Conservation (phyloP, 2,113 vertebrate genomes). For the Lophura nycthemera region DNA sequence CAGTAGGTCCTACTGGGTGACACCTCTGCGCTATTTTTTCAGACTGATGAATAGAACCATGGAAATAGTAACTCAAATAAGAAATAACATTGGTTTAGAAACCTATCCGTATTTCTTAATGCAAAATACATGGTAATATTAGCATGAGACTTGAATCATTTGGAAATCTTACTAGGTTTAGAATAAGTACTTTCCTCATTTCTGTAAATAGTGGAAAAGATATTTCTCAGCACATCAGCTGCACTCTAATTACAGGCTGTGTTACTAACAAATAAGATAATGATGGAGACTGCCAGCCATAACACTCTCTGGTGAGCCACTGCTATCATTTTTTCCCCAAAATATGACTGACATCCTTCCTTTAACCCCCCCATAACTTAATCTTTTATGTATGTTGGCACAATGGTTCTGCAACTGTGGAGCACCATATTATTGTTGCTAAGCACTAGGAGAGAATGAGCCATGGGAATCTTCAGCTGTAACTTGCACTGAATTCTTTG, state of each 20-base stretch:
- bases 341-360: conserved; percentile 43
- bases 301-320: conserved; percentile 27
- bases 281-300: neutral
- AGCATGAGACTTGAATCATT: neutral
- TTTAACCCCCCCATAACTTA: neutral
- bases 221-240: neutral
- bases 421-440: neutral
- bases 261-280: conserved; percentile 37
- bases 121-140: conserved; percentile 23
- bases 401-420: neutral
- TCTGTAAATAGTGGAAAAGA: conserved; percentile 44
- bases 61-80: neutral
- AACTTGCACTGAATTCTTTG: conserved; percentile 41
- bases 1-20: neutral
- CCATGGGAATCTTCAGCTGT: conserved; percentile 1
- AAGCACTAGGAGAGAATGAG: neutral
- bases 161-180: conserved; percentile 4
- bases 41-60: conserved; percentile 19
- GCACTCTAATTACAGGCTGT: neutral
- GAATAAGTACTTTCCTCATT: neutral
- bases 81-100: neutral
- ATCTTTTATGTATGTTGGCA: conserved; percentile 42
- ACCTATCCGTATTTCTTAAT: conserved; percentile 6
- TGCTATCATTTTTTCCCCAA: conserved; percentile 15
- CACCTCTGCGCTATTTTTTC: neutral